These are phyloP conservation scores for Paratilapia polleni DNA, from an alignment of 2,113 vertebrate genomes.

Conservation along the genomic window DNA sequence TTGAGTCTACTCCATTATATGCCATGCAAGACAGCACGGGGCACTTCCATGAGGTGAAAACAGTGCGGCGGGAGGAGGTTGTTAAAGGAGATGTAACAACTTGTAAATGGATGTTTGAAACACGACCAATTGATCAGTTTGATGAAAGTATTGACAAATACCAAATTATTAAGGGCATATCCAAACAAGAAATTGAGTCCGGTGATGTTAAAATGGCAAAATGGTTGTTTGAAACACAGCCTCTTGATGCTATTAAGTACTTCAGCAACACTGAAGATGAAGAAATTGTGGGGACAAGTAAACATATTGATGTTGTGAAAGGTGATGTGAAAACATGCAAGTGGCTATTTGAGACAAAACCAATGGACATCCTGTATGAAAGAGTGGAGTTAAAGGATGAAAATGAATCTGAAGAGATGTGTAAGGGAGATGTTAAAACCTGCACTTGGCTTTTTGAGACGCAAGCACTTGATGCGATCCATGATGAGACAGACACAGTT, in stretches of 20 bases:
- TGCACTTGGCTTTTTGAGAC: conserved; percentile 93
- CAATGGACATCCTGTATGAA: conserved; percentile 90
- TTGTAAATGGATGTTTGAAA: conserved; percentile 95
- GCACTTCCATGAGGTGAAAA: conserved; percentile 90
- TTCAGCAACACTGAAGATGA: conserved; percentile 86
- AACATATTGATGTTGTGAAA: conserved; percentile 80
- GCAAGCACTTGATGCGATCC: conserved; percentile 86
- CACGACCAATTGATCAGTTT: conserved; percentile 90
- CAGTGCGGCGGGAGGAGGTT: conserved; percentile 90
- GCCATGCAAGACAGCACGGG: conserved; percentile 91
- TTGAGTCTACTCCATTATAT: conserved; percentile 87
- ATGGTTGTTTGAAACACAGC: conserved; percentile 95
- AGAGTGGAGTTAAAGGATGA: conserved; percentile 75
- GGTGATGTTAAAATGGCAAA: conserved; percentile 93
- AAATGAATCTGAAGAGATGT: conserved; percentile 77
- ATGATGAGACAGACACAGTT: conserved; percentile 79
- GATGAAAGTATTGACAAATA: conserved; percentile 86
- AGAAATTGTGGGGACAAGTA: conserved; percentile 68
- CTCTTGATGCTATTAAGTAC: conserved; percentile 90
- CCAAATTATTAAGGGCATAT: conserved; percentile 91
- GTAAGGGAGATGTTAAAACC: conserved; percentile 89
- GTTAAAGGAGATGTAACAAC: conserved; percentile 89
- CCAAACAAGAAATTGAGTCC: conserved; percentile 88
- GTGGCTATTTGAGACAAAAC: conserved; percentile 94
- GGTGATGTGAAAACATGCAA: conserved; percentile 91